Percentiles rank a stretch among this genome's conserved stretches.
Evolutionary conservation across 64 coral and sea anemone species (phyloP).

Genomic region (Montipora cactus): DNA sequence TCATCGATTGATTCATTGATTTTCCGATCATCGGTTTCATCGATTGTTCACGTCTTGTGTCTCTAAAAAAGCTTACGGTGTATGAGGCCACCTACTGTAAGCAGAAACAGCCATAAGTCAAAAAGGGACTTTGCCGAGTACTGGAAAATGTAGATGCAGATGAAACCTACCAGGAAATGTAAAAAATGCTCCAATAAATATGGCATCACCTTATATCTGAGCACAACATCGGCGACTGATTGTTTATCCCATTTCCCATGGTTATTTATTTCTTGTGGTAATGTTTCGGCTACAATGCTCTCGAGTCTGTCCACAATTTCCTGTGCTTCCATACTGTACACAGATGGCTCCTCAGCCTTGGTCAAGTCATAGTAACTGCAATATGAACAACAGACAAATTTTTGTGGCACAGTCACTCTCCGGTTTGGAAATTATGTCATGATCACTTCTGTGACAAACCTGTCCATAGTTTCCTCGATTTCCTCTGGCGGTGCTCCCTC

Average conservation of each 20-base stretch:
- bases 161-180: too few species aligned
- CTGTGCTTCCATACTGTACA: constrained; percentile 64
- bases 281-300: constrained; percentile 42
- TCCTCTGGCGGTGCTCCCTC: constrained; percentile 38
- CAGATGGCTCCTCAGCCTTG: constrained; percentile 25
- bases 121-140: too few species aligned
- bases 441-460: background rate
- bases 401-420: background rate
- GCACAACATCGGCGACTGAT: constrained; percentile 39
- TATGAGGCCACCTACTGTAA: too few species aligned
- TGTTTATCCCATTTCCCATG: background rate
- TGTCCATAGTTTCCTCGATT: constrained; percentile 11
- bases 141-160: too few species aligned
- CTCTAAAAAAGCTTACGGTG: too few species aligned
- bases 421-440: too few species aligned
- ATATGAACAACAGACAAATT: background rate
- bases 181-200: too few species aligned
- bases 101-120: too few species aligned
- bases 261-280: constrained; percentile 12
- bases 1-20: too few species aligned
- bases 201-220: constrained; percentile 68
- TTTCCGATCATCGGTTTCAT: too few species aligned
- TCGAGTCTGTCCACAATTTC: constrained; percentile 72
- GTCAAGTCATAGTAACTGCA: constrained; percentile 81
- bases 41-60: too few species aligned